Evolutionary conservation across 2,888 invertebrate species (phyloP).

Genomic region (Drosophila robusta): DNA sequence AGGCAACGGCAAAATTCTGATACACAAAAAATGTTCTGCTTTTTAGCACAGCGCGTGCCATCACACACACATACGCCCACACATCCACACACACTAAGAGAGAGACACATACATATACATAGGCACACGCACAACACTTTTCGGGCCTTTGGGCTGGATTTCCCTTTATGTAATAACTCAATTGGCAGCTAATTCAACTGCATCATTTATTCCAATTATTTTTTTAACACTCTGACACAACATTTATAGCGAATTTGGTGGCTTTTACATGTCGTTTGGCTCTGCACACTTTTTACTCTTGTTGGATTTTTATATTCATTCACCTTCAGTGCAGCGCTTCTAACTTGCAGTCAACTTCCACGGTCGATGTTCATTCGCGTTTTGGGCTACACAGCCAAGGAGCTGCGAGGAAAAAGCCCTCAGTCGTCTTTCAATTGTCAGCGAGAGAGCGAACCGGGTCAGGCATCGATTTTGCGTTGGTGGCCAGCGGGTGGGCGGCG

Average conservation of each 20-base stretch:
- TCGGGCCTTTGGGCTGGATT: slow-evolving; percentile 56
- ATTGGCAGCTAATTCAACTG: slow-evolving; percentile 22
- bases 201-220: slow-evolving; percentile 20
- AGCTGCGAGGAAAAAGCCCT: slow-evolving; percentile 80
- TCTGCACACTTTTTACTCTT: slow-evolving; percentile 37
- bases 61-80: slow-evolving; percentile 26
- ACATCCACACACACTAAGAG: slow-evolving; percentile 18
- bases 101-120: slow-evolving; percentile 28
- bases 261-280: slow-evolving; percentile 16
- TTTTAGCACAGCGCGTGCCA: slow-evolving; percentile 68
- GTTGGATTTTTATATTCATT: slow-evolving; percentile 54
- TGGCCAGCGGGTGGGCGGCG: slow-evolving; percentile 33
- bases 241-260: slow-evolving; percentile 14
- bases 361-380: slow-evolving; percentile 85
- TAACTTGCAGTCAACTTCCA: slow-evolving; percentile 83
- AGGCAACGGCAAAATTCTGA: slow-evolving; percentile 60
- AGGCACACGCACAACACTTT: slow-evolving; percentile 65
- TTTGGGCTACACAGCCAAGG: slow-evolving; percentile 79
- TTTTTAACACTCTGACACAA: slow-evolving; percentile 23
- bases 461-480: slow-evolving; percentile 67
- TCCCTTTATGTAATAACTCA: slow-evolving; percentile 71
- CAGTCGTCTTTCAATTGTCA: slow-evolving; percentile 31
- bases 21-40: slow-evolving; percentile 73
- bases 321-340: slow-evolving; percentile 81
- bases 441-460: slow-evolving; percentile 69